A percentile compares a stretch with the other conserved stretches of the same genome.
These are phyloP conservation scores for Andrena haemorrhoa DNA, from an alignment of 2,888 invertebrate genomes.

Conservation along the genomic window DNA sequence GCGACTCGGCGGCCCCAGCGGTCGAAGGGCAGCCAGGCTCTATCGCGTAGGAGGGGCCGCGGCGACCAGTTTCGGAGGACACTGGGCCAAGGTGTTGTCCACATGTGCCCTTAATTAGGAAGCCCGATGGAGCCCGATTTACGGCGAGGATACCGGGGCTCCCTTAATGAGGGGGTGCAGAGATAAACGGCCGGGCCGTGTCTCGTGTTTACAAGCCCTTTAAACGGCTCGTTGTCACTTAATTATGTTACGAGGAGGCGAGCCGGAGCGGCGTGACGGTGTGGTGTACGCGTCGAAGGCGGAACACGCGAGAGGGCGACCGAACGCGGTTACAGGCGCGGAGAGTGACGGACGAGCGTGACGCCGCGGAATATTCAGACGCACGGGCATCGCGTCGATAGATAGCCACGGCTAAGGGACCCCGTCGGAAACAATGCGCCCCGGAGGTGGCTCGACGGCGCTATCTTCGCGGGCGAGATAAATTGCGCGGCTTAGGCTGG, in stretches of 20 bases:
- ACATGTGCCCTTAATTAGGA: slow-evolving; percentile 69
- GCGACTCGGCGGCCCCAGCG: neutral
- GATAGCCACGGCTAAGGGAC: neutral
- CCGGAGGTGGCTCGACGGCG: neutral
- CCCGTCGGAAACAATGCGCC: slow-evolving; percentile 38
- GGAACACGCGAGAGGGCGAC: slow-evolving; percentile 13
- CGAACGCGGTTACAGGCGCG: neutral
- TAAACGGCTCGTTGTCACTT: slow-evolving; percentile 67
- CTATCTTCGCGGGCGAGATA: slow-evolving; percentile 21
- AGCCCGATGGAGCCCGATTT: slow-evolving; percentile 58
- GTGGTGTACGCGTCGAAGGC: slow-evolving; percentile 18
- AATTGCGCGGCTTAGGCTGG: slow-evolving; percentile 35
- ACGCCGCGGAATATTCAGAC: slow-evolving; percentile 50
- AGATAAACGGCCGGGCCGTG: slow-evolving; percentile 63
- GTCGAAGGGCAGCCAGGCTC: neutral
- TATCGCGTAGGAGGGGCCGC: no score
- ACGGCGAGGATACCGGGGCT: slow-evolving; percentile 48
- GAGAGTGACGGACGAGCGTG: slow-evolving; percentile 46
- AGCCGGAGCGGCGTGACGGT: slow-evolving; percentile 19
- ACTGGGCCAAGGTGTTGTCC: slow-evolving; percentile 55
- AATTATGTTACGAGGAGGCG: slow-evolving; percentile 52
- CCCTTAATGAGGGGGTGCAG: slow-evolving; percentile 62
- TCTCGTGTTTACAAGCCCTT: slow-evolving; percentile 66
- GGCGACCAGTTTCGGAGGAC: slow-evolving; percentile 44
- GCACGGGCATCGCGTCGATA: slow-evolving; percentile 16